Evolutionary conservation across 2,113 vertebrate species (phyloP), one percentile per base, ranked within the genome.

Genomic region (Anthoscopus minutus): DNA sequence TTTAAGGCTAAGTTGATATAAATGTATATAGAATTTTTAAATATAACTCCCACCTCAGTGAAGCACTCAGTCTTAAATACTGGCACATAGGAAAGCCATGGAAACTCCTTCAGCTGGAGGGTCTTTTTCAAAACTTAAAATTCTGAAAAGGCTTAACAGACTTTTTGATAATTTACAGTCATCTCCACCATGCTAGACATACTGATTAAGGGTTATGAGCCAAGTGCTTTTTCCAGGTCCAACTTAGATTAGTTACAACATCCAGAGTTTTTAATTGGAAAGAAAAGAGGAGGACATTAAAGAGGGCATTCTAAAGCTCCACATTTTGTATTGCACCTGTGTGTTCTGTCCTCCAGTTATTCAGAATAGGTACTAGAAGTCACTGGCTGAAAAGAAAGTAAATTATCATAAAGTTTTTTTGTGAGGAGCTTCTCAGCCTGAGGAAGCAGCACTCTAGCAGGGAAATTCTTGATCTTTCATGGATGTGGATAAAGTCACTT

Each of bases 201-300:
- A 80, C 24, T 44, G 65, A 17, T 76, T 71, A 92, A 96, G 60
- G 51, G 53, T 92, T 57, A 86, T 54, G 60, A 91, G 61, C 56
- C 65, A 62, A 88, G 37, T 64, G 62, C 54, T 94, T 95, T 83
- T 88, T 69, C 37, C 50, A 81, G 45, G 31, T 87, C 84, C 62
- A 69, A 60, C 54, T 93, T 87, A 95, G 66, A 62, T 96, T 87
- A 78, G 56, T 91, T 89, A 92, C 65, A 91, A 54, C 56, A 82
- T 70, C 77, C 77, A 67, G 64, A 94, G 69, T 88, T 96, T 87
- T 92, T 95, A 94, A 94, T 66, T 83, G 50, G 28, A 86, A 93
- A 87, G 79, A 93, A 85, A 94, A 91, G 22, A 30, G 10, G 28
- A 79, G 40, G 33, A 18, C 11, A 24, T 58, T 50, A 35, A 50